A percentile compares a stretch with the other conserved stretches of the same genome.
phyloP scores from a whole-genome alignment of 2,113 vertebrate genomes.

The Diadophis punctatus region DNA sequence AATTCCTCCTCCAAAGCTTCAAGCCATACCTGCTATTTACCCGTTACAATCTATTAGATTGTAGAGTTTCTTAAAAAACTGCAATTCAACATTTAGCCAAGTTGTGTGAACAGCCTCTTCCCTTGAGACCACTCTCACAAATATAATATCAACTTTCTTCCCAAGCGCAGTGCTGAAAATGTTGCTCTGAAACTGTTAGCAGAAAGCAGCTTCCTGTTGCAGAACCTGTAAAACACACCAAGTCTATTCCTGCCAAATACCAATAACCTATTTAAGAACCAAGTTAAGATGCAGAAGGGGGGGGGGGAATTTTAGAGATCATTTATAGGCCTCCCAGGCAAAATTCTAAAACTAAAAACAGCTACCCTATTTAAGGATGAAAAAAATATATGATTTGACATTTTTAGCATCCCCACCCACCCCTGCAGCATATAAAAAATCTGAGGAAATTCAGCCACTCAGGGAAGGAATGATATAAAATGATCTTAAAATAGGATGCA shows the following conservation, averaged over 20 bases:
- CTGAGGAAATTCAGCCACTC: background rate
- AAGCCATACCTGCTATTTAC: background rate
- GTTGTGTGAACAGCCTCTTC: background rate
- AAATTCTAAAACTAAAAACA: background rate
- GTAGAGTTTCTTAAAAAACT: background rate
- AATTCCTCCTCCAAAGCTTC: background rate
- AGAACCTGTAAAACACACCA: background rate
- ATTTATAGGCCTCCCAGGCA: background rate
- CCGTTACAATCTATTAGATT: background rate
- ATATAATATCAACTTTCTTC: background rate
- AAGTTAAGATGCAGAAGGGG: background rate
- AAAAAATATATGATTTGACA: background rate
- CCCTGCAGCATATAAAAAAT: fast-evolving
- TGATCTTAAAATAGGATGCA: background rate
- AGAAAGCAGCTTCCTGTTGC: background rate
- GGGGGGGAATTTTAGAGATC: background rate
- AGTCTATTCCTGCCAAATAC: background rate
- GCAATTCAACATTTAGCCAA: background rate
- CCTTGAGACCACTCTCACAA: background rate
- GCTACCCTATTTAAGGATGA: background rate
- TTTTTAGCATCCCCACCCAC: background rate
- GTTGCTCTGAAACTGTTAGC: background rate
- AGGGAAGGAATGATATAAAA: background rate
- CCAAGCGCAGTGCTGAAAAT: background rate
- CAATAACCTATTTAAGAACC: background rate